Conservation (phyloP, 2,113 vertebrate genomes). For the Ceyx margarethae region DNA sequence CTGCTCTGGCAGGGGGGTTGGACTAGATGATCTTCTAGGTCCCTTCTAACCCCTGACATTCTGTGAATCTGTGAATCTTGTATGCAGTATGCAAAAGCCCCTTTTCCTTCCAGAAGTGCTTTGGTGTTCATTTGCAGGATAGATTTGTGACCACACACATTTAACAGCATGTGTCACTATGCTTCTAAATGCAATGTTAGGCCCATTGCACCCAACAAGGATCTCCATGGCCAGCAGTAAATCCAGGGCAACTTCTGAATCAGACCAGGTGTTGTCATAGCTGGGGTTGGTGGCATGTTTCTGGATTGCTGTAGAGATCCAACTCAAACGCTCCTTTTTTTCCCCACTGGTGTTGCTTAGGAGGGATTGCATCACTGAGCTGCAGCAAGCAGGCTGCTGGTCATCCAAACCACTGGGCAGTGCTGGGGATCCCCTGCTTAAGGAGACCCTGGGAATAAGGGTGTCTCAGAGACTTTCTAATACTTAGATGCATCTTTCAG, state of each 20-base stretch:
- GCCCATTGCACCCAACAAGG: neutral
- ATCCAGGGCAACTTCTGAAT: neutral
- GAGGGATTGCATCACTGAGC: neutral
- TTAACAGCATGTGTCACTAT: neutral
- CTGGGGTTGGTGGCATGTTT: neutral
- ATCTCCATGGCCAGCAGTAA: neutral
- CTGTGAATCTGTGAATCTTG: neutral
- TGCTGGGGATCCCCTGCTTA: neutral
- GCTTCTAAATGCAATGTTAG: neutral
- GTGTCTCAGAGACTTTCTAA: neutral
- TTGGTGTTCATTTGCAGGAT: neutral
- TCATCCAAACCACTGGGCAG: neutral
- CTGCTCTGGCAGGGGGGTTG: too few relatives aligned
- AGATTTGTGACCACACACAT: neutral
- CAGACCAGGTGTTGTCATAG: neutral
- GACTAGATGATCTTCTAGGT: too few relatives aligned
- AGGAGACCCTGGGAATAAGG: neutral
- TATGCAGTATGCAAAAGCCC: neutral
- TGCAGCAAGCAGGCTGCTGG: neutral
- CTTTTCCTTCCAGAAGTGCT: conserved; percentile 1
- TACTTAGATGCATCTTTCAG: neutral
- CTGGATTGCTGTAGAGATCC: neutral
- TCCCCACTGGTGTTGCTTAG: neutral
- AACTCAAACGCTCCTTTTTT: neutral
- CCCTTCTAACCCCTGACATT: too few relatives aligned